phyloP scores from a whole-genome alignment of 1,140 invertebrate genomes.

The Lasaia peninsularis region DNA sequence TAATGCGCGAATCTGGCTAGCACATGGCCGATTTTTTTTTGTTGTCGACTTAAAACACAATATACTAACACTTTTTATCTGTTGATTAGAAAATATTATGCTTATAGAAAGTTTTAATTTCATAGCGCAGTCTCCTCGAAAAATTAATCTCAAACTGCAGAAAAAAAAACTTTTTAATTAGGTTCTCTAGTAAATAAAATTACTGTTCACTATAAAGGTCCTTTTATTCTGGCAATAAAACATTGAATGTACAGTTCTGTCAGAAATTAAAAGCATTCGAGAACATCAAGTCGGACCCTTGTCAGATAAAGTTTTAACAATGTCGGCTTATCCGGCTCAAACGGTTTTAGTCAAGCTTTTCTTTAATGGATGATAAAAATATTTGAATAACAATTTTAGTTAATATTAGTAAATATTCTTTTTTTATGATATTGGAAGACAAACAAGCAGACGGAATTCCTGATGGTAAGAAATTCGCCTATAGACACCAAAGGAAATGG shows the following conservation, averaged over 20 bases:
- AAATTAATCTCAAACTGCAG: not conserved
- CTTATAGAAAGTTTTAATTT: no score
- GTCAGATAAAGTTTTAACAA: conserved; percentile 20
- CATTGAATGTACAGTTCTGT: conserved; percentile 10
- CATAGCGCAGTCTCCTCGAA: no score
- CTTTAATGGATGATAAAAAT: conserved; percentile 18
- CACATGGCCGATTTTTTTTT: no score
- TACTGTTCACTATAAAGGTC: not conserved
- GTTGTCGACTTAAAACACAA: no score
- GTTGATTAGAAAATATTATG: no score
- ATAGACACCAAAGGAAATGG: no score
- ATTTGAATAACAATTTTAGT: conserved; percentile 5
- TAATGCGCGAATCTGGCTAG: no score
- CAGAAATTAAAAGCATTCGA: conserved; percentile 20
- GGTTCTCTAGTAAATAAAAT: not conserved
- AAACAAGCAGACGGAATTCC: no score
- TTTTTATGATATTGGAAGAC: no score
- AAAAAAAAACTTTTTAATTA: conserved; percentile 1
- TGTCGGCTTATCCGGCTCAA: conserved; percentile 19
- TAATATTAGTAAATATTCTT: not conserved
- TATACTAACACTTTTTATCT: no score
- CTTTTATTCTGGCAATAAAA: conserved; percentile 12
- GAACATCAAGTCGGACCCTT: conserved; percentile 18
- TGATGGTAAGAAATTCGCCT: no score
- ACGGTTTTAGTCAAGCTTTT: conserved; percentile 19